Conservation (phyloP, 2,113 vertebrate species). For the Lepidothrix coronata region DNA sequence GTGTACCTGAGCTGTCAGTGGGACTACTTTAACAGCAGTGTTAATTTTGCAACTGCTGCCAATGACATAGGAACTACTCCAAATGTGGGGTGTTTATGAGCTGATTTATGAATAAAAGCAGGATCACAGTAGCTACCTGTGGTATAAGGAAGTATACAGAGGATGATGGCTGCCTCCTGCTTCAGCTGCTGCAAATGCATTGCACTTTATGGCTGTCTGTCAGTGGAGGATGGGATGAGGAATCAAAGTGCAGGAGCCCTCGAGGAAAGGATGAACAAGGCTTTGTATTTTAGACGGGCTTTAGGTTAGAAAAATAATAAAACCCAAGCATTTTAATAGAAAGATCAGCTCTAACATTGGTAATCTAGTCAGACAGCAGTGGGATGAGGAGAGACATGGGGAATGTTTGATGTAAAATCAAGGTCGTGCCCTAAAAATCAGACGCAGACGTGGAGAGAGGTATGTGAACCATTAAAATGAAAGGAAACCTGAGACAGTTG, state of each 20-base stretch:
- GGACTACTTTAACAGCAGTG: background rate
- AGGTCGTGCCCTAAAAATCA: constrained; percentile 65
- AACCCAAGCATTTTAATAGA: constrained; percentile 58
- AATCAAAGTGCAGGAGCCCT: constrained; percentile 25
- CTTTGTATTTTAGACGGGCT: constrained; percentile 50
- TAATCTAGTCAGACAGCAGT: constrained; percentile 63
- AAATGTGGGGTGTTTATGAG: background rate
- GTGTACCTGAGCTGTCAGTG: background rate
- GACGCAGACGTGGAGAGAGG: constrained; percentile 48
- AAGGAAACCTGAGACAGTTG: constrained; percentile 53
- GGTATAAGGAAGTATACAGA: background rate
- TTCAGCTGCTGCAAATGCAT: background rate
- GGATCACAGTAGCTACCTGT: background rate
- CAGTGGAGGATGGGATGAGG: background rate
- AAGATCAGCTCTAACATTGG: constrained; percentile 47
- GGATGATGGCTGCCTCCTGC: background rate
- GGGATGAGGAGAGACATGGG: constrained; percentile 41
- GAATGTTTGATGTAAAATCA: constrained; percentile 65
- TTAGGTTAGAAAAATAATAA: constrained; percentile 62
- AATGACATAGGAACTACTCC: background rate
- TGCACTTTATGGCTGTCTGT: background rate
- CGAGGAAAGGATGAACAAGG: constrained; percentile 43
- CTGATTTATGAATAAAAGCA: constrained; percentile 1
- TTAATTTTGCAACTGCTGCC: background rate
- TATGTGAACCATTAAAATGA: constrained; percentile 62